These are phyloP conservation scores for Micromys minutus DNA, from an alignment of 2,113 vertebrate species.

Conservation along the genomic window DNA sequence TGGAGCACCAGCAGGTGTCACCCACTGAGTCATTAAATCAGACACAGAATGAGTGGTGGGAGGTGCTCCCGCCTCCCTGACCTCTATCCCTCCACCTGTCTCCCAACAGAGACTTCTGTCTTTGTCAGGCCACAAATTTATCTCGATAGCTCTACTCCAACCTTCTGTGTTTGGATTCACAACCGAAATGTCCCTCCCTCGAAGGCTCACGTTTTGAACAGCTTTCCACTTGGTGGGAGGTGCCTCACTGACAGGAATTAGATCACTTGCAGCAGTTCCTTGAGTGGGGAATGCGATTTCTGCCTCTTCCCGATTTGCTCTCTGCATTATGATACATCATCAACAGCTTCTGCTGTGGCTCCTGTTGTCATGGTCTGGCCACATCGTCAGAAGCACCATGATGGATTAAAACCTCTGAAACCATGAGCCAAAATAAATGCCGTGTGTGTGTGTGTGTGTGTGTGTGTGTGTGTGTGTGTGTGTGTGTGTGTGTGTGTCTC, in stretches of 20 bases:
- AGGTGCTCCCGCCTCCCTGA: background rate
- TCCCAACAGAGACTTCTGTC: background rate
- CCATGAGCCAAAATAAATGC: background rate
- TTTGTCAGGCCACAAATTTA: background rate
- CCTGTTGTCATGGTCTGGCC: background rate
- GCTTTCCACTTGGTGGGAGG: too few relatives aligned
- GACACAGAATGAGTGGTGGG: background rate
- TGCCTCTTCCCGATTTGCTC: background rate
- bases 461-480: too few relatives aligned
- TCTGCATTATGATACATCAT: background rate
- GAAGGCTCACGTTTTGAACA: background rate
- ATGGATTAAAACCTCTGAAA: background rate
- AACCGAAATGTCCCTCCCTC: background rate
- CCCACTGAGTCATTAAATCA: background rate
- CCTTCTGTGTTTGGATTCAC: background rate
- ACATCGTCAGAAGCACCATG: background rate
- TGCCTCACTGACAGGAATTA: background rate
- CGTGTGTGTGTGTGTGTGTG: too few relatives aligned
- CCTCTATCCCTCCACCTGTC: background rate
- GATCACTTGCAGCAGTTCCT: background rate
- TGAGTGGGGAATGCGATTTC: background rate
- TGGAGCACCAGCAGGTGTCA: background rate
- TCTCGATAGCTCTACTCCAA: background rate
- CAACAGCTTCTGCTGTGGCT: background rate
- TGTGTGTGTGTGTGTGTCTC: too few relatives aligned